A percentile compares a stretch with the other conserved stretches of the same genome.
Evolutionary conservation across 2,113 vertebrate genomes (phyloP).

Genomic region (Plotosus lineatus): DNA sequence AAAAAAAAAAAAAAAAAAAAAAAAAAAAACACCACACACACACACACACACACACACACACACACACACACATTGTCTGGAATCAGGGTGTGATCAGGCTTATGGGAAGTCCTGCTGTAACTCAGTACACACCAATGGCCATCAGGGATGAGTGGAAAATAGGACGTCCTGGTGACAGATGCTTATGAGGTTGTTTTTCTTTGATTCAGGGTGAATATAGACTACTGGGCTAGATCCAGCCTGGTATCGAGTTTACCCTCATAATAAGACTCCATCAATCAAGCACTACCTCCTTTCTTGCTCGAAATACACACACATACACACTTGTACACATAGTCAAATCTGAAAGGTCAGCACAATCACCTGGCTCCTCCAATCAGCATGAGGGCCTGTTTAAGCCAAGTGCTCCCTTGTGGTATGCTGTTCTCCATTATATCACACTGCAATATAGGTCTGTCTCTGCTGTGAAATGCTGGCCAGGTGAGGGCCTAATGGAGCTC

Average conservation of each 20-base stretch:
- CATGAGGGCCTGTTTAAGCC: constrained; percentile 29
- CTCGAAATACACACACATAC: constrained; percentile 33
- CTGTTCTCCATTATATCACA: constrained; percentile 34
- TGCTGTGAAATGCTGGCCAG: constrained; percentile 17
- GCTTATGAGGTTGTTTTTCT: constrained; percentile 32
- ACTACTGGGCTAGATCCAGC: constrained; percentile 42
- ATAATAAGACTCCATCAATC: constrained; percentile 48
- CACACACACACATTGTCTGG: constrained; percentile 18
- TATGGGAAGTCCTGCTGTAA: constrained; percentile 46
- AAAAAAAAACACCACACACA: too few relatives aligned
- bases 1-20: too few relatives aligned
- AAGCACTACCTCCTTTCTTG: constrained; percentile 30
- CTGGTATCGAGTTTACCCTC: constrained; percentile 39
- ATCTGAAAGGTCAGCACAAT: constrained; percentile 44
- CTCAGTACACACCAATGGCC: constrained; percentile 12
- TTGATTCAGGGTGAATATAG: constrained; percentile 41
- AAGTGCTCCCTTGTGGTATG: constrained; percentile 35
- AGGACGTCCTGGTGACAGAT: constrained; percentile 37
- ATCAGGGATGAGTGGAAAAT: background rate
- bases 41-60: too few relatives aligned
- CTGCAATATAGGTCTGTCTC: constrained; percentile 30
- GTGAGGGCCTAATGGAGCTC: constrained; percentile 23
- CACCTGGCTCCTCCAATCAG: constrained; percentile 29
- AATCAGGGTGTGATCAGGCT: constrained; percentile 30
- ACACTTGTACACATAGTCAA: constrained; percentile 14